Evolutionary conservation across 1,140 invertebrate genomes (phyloP), one percentile per base, ranked within the genome.

Genomic region (Spodoptera frugiperda): DNA sequence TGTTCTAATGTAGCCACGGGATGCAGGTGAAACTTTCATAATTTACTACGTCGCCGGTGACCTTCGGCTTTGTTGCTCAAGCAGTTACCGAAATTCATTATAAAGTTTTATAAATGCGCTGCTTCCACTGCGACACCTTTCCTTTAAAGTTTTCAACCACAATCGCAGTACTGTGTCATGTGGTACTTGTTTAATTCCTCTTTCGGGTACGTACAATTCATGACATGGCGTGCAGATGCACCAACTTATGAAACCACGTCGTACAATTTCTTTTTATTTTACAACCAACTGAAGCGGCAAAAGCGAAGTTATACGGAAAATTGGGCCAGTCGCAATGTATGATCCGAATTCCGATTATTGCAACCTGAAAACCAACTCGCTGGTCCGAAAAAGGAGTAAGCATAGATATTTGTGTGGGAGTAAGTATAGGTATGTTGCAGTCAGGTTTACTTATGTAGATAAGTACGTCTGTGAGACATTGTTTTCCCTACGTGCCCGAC

Each of bases 21-120:
- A 82, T 85, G 81, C 84, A 87, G 83, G 84, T 86, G 79, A 63
- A 86, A 86, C 77, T 86, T 87, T 82, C 53, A 54, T 55, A 71
- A 68, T 68, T 85, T 84, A 82, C 70, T 83, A 61, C 75, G 78
- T 79, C 77, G 79, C 55, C 53, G 54, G 74, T 67, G 70, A 78
- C 74, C 49, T 59, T 68, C 55, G 61, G 65, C 33, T 65, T 68
- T 53, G 65, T 33, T 30, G 21, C 46, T 51, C 44, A 67, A 49
- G 48, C 48, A 30, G 46, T 68, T 68, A 33, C 65, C n/a, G 51
- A 61, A 61, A 68, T 68, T 51, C 17, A 68, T 68, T 53, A 53
- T 25, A 68, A 68, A 68, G 12, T 68, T 68, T 68, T 68, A 53
- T 68, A 53, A 68, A 68, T 53, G 48, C 9, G 30, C 46, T 51